Evolutionary conservation across 2,888 invertebrate genomes (phyloP), one percentile per base, ranked within the genome.

Genomic region (Octodonta nipae): DNA sequence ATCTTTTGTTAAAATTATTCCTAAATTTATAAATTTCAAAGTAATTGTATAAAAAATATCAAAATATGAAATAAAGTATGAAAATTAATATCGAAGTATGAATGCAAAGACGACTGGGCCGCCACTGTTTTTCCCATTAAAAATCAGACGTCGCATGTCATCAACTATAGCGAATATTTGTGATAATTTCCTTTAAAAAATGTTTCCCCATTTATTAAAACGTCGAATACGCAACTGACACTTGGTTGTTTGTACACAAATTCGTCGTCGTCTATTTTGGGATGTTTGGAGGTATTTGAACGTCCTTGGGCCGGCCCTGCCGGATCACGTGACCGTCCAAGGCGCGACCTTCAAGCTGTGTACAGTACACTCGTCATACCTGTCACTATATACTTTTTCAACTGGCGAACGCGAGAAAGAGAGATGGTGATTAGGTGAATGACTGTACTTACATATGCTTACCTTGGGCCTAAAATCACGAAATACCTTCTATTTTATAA

Each of bases 271-370:
- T 30, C 35, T 35, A 35, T 36, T 36, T 36, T 11, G 26, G 30
- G 29, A 26, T 13, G 20, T 14, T 11, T 26, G 8, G 33, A 35
- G 43, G 43, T 43, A 32, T 34, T 35, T 41, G 43, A 41, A 43
- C 43, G 44, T 52, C 47, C 48, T 50, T 47, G 47, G 45, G 49
- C 50, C 53, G 55, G 52, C 43, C 49, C 55, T 54, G 55, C 38
- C 37, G 43, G 31, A 45, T 63, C 61, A 63, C 58, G 67, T 68
- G 68, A 65, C 61, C 52, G 51, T 43, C 51, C 55, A 60, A 65
- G 64, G 61, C 60, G 67, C 71, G 68, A 63, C 63, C 63, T 63
- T 64, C 63, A 60, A 58, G 55, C 48, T 40, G 40, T 52, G 55
- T 56, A 51, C 51, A 49, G 57, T 57, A 58, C 58, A 56, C 51